Evolutionary conservation across 2,113 vertebrate genomes (phyloP).

Genomic region (Bufo bufo): DNA sequence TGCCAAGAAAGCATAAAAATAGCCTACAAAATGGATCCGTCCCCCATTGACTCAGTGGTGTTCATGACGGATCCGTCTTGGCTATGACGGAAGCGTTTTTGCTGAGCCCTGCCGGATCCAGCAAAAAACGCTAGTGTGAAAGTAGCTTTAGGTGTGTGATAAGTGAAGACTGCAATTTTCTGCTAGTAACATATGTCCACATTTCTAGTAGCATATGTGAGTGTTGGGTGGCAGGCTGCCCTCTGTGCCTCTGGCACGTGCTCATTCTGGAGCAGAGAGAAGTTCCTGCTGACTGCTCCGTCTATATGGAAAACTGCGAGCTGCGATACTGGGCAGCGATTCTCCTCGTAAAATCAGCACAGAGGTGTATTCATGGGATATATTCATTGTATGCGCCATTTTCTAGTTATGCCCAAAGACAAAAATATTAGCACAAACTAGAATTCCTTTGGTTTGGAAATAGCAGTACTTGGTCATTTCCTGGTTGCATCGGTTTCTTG

Average conservation of each 20-base stretch:
- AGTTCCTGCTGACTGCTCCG: slow-evolving; percentile 12
- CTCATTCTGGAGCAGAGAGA: slow-evolving; percentile 16
- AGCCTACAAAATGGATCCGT: no score
- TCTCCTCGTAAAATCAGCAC: background rate
- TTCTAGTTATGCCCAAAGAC: background rate
- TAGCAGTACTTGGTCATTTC: background rate
- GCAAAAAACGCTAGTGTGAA: no score
- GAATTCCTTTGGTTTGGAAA: background rate
- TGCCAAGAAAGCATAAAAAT: no score
- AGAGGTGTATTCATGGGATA: background rate
- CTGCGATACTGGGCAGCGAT: background rate
- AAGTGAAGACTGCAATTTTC: background rate
- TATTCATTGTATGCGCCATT: background rate
- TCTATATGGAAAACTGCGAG: background rate
- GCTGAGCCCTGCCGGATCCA: no score
- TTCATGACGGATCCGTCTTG: no score
- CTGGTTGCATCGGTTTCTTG: no score
- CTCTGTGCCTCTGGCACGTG: slow-evolving; percentile 48
- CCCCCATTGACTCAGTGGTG: no score
- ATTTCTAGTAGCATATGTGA: slow-evolving; percentile 37
- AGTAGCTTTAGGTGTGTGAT: background rate
- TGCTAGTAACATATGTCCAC: slow-evolving; percentile 21
- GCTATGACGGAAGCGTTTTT: no score
- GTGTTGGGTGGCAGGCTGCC: slow-evolving; percentile 23
- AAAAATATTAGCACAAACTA: background rate